A percentile compares a stretch with the other conserved stretches of the same genome.
Evolutionary conservation across 2,113 vertebrate species (phyloP).

Genomic region (Origma solitaria): DNA sequence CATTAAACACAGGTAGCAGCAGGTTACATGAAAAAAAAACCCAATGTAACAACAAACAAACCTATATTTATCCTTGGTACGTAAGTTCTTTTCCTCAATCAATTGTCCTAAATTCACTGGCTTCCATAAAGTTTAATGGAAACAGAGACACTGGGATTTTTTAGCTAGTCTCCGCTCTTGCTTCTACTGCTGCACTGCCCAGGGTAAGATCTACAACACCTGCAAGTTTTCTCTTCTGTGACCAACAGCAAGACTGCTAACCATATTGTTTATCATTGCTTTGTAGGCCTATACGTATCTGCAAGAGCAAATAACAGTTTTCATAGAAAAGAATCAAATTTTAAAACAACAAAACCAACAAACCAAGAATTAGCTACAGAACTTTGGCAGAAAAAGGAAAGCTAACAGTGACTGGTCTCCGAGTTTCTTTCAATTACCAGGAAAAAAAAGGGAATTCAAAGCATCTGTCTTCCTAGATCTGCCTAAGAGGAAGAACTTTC

Average conservation of each 20-base stretch:
- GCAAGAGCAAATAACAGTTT: background rate
- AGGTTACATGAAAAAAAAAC: rapidly evolving
- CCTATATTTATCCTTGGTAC: background rate
- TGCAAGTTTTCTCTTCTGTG: background rate
- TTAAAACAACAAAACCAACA: background rate
- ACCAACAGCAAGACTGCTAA: background rate
- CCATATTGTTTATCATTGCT: background rate
- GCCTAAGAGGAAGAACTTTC: background rate
- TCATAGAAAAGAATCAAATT: background rate
- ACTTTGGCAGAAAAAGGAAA: background rate
- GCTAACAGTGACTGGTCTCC: background rate
- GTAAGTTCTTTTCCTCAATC: background rate
- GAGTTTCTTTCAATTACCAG: background rate
- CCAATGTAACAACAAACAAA: background rate
- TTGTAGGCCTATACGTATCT: background rate
- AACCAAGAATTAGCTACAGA: background rate
- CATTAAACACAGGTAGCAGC: background rate
- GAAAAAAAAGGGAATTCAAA: background rate
- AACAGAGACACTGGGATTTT: background rate
- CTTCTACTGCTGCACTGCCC: background rate
- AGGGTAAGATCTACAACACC: background rate
- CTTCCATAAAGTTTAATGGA: background rate
- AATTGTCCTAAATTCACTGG: background rate
- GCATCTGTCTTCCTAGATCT: background rate
- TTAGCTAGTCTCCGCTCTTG: background rate